Conservation (phyloP, 1,140 invertebrate genomes). For the Theocolax elegans region DNA sequence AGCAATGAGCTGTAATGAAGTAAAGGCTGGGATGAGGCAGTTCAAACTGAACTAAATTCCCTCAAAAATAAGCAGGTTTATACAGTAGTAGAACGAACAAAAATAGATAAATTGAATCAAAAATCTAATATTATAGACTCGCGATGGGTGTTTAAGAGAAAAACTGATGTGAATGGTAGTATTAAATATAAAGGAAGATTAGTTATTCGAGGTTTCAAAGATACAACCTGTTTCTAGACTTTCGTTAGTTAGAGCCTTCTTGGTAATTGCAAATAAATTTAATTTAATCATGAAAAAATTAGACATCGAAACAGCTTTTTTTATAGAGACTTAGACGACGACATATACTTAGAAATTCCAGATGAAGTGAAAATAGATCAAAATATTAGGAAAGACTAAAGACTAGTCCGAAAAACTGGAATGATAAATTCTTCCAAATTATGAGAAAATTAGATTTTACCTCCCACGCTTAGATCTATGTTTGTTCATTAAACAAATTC, state of each 20-base stretch:
- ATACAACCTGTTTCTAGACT: conserved; percentile 36
- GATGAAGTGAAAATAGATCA: too few species aligned
- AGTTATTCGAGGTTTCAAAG: conserved; percentile 37
- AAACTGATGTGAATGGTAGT: too few species aligned
- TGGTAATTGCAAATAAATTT: conserved; percentile 28
- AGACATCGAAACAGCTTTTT: too few species aligned
- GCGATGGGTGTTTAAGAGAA: too few species aligned
- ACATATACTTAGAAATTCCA: too few species aligned
- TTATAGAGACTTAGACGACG: conserved; percentile 50
- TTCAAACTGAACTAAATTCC: too few species aligned
- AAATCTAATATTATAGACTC: conserved; percentile 35
- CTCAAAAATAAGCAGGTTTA: too few species aligned
- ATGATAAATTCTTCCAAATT: conserved; percentile 40
- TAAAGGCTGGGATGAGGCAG: too few species aligned
- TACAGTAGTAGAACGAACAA: too few species aligned
- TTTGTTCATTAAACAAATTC: conserved; percentile 51
- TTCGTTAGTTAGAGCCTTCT: conserved; percentile 13
- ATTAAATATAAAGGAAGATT: too few species aligned
- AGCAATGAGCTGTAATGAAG: too few species aligned
- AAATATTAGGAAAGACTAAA: conserved; percentile 51
- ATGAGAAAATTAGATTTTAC: conserved; percentile 28
- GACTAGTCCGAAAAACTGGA: conserved; percentile 10
- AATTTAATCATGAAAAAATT: conserved; percentile 52
- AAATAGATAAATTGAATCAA: too few species aligned
- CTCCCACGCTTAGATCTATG: conserved; percentile 53